phyloP scores from a whole-genome alignment of 2,113 vertebrate species.

The Pelodiscus sinensis region DNA sequence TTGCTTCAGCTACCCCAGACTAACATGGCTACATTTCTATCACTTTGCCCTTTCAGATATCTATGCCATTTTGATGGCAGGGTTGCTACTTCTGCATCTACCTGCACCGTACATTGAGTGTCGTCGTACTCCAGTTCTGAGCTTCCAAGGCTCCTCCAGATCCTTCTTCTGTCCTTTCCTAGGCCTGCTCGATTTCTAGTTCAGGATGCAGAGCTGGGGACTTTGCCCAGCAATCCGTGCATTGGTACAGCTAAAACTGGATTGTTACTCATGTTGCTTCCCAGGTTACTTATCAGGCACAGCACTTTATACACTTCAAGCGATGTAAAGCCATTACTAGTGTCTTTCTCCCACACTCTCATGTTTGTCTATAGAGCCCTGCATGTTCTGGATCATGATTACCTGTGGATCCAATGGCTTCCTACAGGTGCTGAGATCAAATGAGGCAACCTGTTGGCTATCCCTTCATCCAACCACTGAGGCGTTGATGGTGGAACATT shows the following conservation, averaged over 20 bases:
- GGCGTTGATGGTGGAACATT: background rate
- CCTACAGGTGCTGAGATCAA: background rate
- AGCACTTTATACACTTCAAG: background rate
- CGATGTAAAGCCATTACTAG: background rate
- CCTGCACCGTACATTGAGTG: background rate
- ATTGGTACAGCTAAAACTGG: background rate
- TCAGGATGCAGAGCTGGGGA: background rate
- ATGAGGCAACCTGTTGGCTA: background rate
- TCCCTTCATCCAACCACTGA: background rate
- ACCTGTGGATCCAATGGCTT: background rate
- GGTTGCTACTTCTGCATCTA: background rate
- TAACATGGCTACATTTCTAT: too few relatives aligned
- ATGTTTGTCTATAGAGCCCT: background rate
- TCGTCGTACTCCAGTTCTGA: too few relatives aligned
- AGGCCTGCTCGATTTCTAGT: background rate
- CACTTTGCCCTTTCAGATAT: background rate
- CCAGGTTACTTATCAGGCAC: background rate
- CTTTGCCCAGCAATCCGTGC: background rate
- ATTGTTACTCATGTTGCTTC: background rate
- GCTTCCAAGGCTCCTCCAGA: background rate
- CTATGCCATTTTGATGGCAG: background rate
- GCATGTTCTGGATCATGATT: background rate
- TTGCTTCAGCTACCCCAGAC: too few relatives aligned
- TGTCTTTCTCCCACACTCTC: background rate
- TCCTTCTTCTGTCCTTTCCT: background rate